Base-by-base conservation (phyloP, 2,797 vertebrate genomes). In the Corythornis leucogaster region DNA sequence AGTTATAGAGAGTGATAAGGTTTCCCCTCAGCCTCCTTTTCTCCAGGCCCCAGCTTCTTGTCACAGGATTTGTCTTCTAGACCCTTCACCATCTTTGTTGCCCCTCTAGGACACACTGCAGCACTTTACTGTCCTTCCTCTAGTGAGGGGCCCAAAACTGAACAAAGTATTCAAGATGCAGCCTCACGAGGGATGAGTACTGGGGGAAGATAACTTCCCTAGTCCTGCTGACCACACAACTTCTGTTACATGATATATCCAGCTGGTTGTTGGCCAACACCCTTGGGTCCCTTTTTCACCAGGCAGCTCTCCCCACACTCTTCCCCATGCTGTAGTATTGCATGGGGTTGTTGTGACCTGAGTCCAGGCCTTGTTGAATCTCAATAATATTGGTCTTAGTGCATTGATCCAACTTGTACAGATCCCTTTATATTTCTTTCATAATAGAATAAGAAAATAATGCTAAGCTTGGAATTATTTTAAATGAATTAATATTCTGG, bases 151-250 rank as follows among this genome's bases (percentile, higher is more conserved):
- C 48, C 22, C 54, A 81, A 15, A 85, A 38, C 11, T 50, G 14
- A 14, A 24, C 6, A 16, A 2, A n/a, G 8, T 1, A 25, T 4
- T 81, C 1, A 1, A 80, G 16, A 1, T 11, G 24, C 0, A 0
- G 21, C 16, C 28, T 30, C 9, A 26, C 7, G 45, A 31, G 9
- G 9, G 20, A 4, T 0, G 0, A 46, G 22, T 21, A 31, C 15
- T 35, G 5, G 4, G 11, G 5, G 0, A 42, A 0, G 0, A 62
- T 42, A 15, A 2, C 38, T 21, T 15, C 6, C 15, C 15, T 45
- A 1, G 1, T 30, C 9, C 53, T 87, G 20, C 25, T 75, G n/a
- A 16, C 17, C 33, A 33, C 11, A 17, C 7, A 5, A 2, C 22
- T 81, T 2, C 25, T 80, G 7, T 42, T 11, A 26, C 4, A 58